phyloP scores from a whole-genome alignment of 2,888 invertebrate species.

The Phengaris alcon region DNA sequence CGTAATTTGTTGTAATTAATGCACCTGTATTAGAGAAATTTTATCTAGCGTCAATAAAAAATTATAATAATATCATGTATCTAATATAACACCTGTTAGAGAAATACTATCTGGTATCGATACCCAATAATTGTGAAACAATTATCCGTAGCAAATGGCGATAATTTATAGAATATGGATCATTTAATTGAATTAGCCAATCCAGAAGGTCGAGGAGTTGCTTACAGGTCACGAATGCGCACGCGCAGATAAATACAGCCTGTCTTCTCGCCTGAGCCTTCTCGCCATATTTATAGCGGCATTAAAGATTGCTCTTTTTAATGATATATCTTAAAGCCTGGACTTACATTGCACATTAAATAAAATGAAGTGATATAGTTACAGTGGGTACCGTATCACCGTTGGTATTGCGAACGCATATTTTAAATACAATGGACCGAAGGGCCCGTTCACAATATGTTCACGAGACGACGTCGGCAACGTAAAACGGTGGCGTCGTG shows the following conservation, averaged over 20 bases:
- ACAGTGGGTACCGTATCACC: no score
- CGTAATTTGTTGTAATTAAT: no score
- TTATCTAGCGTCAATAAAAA: neutral
- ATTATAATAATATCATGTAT: neutral
- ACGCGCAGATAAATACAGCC: slow-evolving; percentile 48
- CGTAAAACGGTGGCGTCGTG: no score
- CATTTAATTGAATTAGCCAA: slow-evolving; percentile 15
- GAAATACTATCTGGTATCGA: neutral
- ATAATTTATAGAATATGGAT: slow-evolving; percentile 3
- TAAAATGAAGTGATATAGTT: neutral
- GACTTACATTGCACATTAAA: neutral
- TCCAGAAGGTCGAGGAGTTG: slow-evolving; percentile 54
- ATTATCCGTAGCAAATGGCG: slow-evolving; percentile 4
- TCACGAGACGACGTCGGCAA: no score
- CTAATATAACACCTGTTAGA: neutral
- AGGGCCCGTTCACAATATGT: no score
- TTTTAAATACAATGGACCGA: no score
- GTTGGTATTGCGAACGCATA: no score
- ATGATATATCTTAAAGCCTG: neutral
- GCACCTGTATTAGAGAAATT: neutral
- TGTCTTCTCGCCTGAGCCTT: slow-evolving; percentile 45
- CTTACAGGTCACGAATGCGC: slow-evolving; percentile 50
- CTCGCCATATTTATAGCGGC: slow-evolving; percentile 37
- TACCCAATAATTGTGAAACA: neutral
- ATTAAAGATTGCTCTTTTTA: slow-evolving; percentile 34